These are phyloP conservation scores for Periplaneta americana DNA, from an alignment of 1,140 invertebrate genomes.

Conservation along the genomic window DNA sequence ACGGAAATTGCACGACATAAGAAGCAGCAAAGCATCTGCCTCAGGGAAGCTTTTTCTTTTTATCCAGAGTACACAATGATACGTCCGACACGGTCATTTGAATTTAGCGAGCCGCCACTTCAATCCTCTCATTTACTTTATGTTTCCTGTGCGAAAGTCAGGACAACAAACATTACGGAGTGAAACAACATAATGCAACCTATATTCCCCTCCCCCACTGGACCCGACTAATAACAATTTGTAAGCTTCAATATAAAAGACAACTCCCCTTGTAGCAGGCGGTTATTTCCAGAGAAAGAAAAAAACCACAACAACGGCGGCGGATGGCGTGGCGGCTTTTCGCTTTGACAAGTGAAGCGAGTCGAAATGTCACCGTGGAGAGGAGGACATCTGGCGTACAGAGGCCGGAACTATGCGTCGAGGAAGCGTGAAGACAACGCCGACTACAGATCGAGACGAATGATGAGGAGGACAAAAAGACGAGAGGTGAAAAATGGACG, in stretches of 20 bases:
- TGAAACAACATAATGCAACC: not conserved
- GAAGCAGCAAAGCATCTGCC: too few species aligned
- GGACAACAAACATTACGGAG: not conserved
- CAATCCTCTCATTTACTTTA: not conserved
- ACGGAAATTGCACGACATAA: too few species aligned
- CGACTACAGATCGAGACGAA: not conserved
- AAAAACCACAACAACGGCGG: not conserved
- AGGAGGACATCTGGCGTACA: not conserved
- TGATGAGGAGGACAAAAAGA: not conserved
- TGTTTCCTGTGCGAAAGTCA: not conserved
- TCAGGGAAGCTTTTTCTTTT: too few species aligned
- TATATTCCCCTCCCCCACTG: not conserved
- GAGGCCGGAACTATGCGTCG: not conserved
- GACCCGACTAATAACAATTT: not conserved
- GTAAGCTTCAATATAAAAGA: not conserved
- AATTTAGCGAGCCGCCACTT: not conserved
- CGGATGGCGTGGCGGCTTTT: not conserved
- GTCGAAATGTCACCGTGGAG: slow-evolving; percentile 2
- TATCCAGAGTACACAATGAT: too few species aligned
- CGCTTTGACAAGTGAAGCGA: slow-evolving; percentile 6
- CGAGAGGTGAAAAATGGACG: not conserved
- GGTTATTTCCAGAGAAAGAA: not conserved
- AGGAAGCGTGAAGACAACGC: not conserved
- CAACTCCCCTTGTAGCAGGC: not conserved
- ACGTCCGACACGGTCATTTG: not conserved